Percentiles rank a stretch among this genome's conserved stretches.
These are phyloP conservation scores for Lutjanus argentimaculatus DNA, from an alignment of 2,797 vertebrate genomes.

Conservation along the genomic window DNA sequence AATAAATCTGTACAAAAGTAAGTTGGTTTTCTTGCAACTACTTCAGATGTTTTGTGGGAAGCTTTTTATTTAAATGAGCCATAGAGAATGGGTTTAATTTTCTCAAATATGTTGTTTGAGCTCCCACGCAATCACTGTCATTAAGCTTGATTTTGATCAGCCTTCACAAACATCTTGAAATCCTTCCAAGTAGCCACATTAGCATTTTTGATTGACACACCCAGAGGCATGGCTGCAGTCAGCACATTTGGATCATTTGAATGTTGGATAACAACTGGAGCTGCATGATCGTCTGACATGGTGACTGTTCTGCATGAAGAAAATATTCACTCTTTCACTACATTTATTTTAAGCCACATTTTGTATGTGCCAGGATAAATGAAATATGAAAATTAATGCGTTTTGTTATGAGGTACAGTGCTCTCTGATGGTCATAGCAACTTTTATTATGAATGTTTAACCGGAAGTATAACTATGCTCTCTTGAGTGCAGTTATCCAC, in stretches of 20 bases:
- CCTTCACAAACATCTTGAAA: neutral
- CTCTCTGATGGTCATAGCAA: no score
- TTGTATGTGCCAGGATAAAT: no score
- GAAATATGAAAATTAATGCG: no score
- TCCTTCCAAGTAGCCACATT: neutral
- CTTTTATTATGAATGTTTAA: no score
- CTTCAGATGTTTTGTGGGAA: neutral
- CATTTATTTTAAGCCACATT: no score
- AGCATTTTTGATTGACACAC: constrained; percentile 6
- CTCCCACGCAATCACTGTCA: neutral
- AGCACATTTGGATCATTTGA: neutral
- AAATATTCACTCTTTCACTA: neutral
- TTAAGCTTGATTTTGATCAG: neutral
- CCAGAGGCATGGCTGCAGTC: neutral
- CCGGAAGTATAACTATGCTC: no score
- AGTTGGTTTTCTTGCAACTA: neutral
- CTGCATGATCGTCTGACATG: neutral
- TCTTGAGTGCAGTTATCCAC: no score
- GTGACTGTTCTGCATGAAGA: neutral
- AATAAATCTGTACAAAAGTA: constrained; percentile 75
- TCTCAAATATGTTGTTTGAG: neutral
- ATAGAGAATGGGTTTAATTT: neutral
- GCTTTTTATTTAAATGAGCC: neutral
- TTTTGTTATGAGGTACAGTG: no score
- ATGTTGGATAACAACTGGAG: neutral